These are phyloP conservation scores for Patella pellucida DNA, from an alignment of 2,888 invertebrate genomes.

Conservation along the genomic window DNA sequence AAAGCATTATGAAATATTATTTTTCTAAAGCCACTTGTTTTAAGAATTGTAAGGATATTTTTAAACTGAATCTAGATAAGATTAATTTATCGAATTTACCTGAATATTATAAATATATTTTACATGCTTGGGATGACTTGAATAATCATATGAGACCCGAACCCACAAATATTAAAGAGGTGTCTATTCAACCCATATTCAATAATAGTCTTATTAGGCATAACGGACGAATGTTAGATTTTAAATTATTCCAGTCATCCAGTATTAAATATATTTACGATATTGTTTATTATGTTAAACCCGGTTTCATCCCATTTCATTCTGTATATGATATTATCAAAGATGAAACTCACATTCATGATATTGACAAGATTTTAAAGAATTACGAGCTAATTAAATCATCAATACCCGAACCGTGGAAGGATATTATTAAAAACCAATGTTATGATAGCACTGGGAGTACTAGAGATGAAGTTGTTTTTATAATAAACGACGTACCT, in stretches of 20 bases:
- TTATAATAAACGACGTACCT: too few species aligned
- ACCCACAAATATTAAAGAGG: not conserved
- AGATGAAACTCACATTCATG: not conserved
- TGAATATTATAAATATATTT: not conserved
- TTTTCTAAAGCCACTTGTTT: not conserved
- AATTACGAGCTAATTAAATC: not conserved
- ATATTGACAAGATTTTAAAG: not conserved
- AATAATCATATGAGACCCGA: not conserved
- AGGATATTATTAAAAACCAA: not conserved
- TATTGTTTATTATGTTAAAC: not conserved
- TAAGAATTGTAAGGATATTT: not conserved
- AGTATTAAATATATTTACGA: not conserved
- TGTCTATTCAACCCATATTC: not conserved
- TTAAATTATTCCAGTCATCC: not conserved
- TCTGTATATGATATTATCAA: not conserved
- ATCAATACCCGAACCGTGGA: not conserved
- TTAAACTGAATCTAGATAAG: not conserved
- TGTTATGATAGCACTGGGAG: too few species aligned
- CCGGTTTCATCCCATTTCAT: not conserved
- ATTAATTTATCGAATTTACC: not conserved
- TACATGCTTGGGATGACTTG: not conserved
- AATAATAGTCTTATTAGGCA: not conserved
- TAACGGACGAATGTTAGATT: not conserved
- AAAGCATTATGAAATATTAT: not conserved
- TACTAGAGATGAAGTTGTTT: too few species aligned